Evolutionary conservation across 2,797 vertebrate genomes (phyloP).

Genomic region (Lateolabrax maculatus): DNA sequence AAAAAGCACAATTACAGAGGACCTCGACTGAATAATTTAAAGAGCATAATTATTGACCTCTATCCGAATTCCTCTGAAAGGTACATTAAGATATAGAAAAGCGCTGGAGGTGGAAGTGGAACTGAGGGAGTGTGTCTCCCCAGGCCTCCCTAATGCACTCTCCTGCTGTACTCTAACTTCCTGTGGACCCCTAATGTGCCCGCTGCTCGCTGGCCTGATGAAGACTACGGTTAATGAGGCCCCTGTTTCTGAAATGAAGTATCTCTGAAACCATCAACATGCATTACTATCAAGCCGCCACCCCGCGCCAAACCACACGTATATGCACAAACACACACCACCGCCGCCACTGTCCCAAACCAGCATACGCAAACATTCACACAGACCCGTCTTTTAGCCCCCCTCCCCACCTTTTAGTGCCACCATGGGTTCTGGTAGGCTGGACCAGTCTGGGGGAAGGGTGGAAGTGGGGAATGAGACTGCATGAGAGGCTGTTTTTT

Average conservation of each 20-base stretch:
- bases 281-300: slow-evolving; percentile 83
- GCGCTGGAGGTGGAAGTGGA: slow-evolving; percentile 80
- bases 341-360: slow-evolving; percentile 37
- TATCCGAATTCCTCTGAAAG: slow-evolving; percentile 89
- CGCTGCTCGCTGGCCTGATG: slow-evolving; percentile 80
- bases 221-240: slow-evolving; percentile 87
- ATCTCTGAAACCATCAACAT: slow-evolving; percentile 85
- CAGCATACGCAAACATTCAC: slow-evolving; percentile 34
- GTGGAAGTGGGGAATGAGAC: slow-evolving; percentile 6
- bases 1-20: slow-evolving; percentile 90
- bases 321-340: slow-evolving; percentile 55
- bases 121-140: slow-evolving; percentile 77
- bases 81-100: slow-evolving; percentile 89
- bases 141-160: slow-evolving; percentile 84
- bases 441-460: slow-evolving; percentile 62
- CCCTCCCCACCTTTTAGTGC: slow-evolving; percentile 58
- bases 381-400: slow-evolving; percentile 18
- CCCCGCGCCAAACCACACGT: slow-evolving; percentile 56
- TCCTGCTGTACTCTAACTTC: slow-evolving; percentile 81
- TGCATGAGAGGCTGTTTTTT: not conserved
- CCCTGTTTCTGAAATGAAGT: slow-evolving; percentile 86
- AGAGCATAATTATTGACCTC: slow-evolving; percentile 90
- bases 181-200: slow-evolving; percentile 87
- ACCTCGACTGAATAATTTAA: slow-evolving; percentile 89
- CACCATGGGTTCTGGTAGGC: slow-evolving; percentile 66